Base-by-base conservation (phyloP, 2,888 invertebrate species). In the Xanthostigma xanthostigma region DNA sequence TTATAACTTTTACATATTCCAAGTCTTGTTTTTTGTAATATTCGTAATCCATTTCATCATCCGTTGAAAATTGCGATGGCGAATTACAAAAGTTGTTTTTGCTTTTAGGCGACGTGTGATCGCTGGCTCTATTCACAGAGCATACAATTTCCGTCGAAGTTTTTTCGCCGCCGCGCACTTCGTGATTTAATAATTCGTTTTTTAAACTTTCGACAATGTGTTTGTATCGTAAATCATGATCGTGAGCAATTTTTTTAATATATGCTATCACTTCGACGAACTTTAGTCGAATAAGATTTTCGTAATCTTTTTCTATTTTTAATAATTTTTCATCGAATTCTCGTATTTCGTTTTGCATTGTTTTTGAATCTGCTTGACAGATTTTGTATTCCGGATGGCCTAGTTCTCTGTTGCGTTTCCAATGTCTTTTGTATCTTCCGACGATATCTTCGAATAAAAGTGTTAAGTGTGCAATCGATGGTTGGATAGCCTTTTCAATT, bases 391-490 rank as follows among this genome's bases (percentile, higher is more conserved):
- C 59, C 11, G 58, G 58, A 56, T 62, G 60, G 14, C 60, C 60
- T 41, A 58, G 55, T 45, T 60, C 57, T 45, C 57, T 60, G 49
- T 65, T 64, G 10, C 57, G 57, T 44, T 60, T 57, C 66, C 66
- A 67, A 44, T 59, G 56, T 27, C 55, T 59, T 44, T 61, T 61
- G 49, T 63, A 65, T 51, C 58, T 60, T 38, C 55, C 51, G 11
- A 63, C 57, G 37, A 65, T 62, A 50, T 60, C 60, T 42, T 61
- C 57, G 42, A 64, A 57, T 34, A 64, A 51, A 41, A 54, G 51
- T 27, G 53, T 53, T 37, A 61, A 53, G 53, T 60, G 60, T 13
- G 36, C 34, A 42, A 48, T 37, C 34, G 33, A 43, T 17, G 42
- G 17, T 11, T 17, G 37, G 8, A 48, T n/a, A 10, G 40, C 12